Conservation (phyloP, 2,113 vertebrate species). For the Chaetops frenatus region DNA sequence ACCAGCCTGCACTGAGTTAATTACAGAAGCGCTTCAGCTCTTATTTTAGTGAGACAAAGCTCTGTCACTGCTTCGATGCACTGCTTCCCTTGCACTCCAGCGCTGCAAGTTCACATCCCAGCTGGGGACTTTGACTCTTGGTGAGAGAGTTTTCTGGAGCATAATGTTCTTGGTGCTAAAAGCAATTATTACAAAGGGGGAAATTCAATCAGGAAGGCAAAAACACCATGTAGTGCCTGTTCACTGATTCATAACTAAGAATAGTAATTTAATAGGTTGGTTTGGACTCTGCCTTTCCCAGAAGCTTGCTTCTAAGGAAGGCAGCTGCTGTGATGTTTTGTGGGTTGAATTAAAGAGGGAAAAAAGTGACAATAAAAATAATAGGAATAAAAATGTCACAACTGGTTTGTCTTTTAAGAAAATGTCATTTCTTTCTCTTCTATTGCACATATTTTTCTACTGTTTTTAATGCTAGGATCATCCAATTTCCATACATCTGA, state of each 20-base stretch:
- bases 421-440: background rate
- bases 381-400: background rate
- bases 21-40: background rate
- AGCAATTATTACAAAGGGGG: background rate
- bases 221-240: background rate
- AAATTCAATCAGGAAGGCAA: background rate
- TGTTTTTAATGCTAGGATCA: background rate
- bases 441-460: background rate
- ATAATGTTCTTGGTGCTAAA: background rate
- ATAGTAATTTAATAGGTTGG: background rate
- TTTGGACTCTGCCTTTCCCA: background rate
- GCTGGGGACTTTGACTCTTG: background rate
- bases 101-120: background rate
- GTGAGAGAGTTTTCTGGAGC: background rate
- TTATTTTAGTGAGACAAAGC: background rate
- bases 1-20: constrained; percentile 13
- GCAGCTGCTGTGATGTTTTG: background rate
- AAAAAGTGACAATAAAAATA: background rate
- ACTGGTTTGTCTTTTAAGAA: background rate
- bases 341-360: background rate
- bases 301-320: background rate
- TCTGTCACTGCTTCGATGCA: background rate
- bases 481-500: background rate
- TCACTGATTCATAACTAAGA: constrained; percentile 28
- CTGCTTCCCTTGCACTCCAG: background rate